Evolutionary conservation across 2,797 vertebrate species (phyloP).

Genomic region (Sebastes diaconus): DNA sequence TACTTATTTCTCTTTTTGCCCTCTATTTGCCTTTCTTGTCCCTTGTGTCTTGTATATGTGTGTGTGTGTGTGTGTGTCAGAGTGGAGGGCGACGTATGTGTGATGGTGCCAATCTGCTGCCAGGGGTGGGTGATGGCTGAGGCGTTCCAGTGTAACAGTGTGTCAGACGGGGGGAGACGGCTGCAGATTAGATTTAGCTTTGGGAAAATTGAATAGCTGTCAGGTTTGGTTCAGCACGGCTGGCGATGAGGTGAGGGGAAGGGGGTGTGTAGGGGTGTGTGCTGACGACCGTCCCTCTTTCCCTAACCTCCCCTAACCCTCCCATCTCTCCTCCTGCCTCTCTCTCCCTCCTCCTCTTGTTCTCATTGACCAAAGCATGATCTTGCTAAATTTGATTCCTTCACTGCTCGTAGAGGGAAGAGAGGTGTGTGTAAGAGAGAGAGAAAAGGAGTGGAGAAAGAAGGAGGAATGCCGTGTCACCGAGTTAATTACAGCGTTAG

Average conservation of each 20-base stretch:
- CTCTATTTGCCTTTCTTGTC: slow-evolving; percentile 11
- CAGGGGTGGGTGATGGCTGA: slow-evolving; percentile 59
- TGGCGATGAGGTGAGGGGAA: slow-evolving; percentile 68
- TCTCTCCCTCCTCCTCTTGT: slow-evolving; percentile 24
- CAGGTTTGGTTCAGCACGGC: slow-evolving; percentile 76
- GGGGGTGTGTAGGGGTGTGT: slow-evolving; percentile 47
- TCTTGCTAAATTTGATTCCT: slow-evolving; percentile 54
- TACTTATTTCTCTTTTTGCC: not conserved
- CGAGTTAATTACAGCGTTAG: slow-evolving; percentile 72
- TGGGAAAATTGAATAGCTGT: slow-evolving; percentile 83
- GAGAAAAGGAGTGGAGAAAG: slow-evolving; percentile 1
- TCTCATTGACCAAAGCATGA: slow-evolving; percentile 55
- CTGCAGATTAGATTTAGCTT: slow-evolving; percentile 82
- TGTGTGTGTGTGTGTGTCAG: not conserved
- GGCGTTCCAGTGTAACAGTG: slow-evolving; percentile 63
- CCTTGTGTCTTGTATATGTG: not conserved
- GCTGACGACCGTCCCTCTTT: slow-evolving; percentile 51
- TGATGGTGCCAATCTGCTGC: slow-evolving; percentile 62
- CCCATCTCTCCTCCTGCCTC: slow-evolving; percentile 14
- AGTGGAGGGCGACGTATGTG: slow-evolving; percentile 15
- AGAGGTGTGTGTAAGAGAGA: not conserved
- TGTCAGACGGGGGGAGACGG: slow-evolving; percentile 69
- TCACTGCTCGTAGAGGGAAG: not conserved
- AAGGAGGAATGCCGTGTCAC: slow-evolving; percentile 50
- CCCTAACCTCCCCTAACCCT: slow-evolving; percentile 32